Conservation (phyloP, 2,888 invertebrate genomes). For the Idaea biselata region DNA sequence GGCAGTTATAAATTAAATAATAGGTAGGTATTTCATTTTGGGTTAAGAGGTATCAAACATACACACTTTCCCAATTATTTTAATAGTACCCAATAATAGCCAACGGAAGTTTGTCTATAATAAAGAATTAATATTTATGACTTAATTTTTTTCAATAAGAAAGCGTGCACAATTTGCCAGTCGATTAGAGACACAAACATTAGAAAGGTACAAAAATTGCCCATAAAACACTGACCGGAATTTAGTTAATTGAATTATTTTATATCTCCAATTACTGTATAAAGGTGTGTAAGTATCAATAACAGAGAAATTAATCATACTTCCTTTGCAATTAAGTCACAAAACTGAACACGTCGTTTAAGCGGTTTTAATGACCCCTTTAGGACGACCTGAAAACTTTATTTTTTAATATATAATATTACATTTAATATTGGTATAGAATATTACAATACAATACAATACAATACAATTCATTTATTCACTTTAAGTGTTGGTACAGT, state of each 20-base stretch:
- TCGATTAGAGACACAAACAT: not conserved
- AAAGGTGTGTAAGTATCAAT: not conserved
- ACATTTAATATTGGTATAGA: too few species aligned
- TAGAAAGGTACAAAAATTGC: not conserved
- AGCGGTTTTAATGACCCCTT: too few species aligned
- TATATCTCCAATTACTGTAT: not conserved
- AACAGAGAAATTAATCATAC: not conserved
- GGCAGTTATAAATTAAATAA: too few species aligned
- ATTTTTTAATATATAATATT: too few species aligned
- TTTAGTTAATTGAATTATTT: not conserved
- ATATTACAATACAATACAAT: too few species aligned
- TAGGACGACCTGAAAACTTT: too few species aligned
- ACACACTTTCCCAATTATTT: too few species aligned
- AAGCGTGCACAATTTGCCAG: not conserved
- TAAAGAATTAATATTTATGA: not conserved
- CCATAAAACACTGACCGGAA: not conserved
- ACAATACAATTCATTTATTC: too few species aligned
- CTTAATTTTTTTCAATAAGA: not conserved
- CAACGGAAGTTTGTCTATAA: not conserved
- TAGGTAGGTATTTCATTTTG: too few species aligned
- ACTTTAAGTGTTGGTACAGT: too few species aligned
- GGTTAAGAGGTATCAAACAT: too few species aligned
- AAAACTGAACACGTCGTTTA: not conserved
- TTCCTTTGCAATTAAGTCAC: not conserved
- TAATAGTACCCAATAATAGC: too few species aligned